Percentiles rank a stretch among this genome's conserved stretches.
phyloP scores from a whole-genome alignment of 2,888 invertebrate species.

The Halocaridina rubra region DNA sequence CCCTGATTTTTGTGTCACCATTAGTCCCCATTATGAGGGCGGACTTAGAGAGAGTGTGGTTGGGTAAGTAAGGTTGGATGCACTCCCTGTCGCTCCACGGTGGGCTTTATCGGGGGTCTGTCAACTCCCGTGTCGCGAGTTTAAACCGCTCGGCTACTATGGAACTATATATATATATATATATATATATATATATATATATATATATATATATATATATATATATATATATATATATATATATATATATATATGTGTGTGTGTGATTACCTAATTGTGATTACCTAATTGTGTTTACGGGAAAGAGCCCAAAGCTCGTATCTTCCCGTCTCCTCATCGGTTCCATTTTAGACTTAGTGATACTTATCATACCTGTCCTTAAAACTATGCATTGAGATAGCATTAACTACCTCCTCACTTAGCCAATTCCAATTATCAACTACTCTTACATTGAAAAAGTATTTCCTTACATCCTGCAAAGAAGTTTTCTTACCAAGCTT shows the following conservation, averaged over 20 bases:
- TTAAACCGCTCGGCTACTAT: background rate
- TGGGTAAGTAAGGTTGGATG: too few species aligned
- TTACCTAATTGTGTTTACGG: background rate
- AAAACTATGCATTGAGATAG: background rate
- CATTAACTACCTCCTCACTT: too few species aligned
- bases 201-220: constrained; percentile 27
- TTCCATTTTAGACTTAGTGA: background rate
- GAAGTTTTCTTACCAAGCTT: too few species aligned
- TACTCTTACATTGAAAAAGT: too few species aligned
- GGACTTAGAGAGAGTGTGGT: too few species aligned
- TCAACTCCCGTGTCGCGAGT: too few species aligned
- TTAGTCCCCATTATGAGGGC: too few species aligned
- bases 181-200: background rate
- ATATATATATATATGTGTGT: constrained; percentile 5
- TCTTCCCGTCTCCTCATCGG: background rate
- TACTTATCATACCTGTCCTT: background rate
- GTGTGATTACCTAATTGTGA: background rate
- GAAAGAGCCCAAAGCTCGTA: background rate
- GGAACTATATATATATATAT: background rate
- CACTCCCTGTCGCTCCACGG: too few species aligned
- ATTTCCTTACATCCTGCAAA: too few species aligned
- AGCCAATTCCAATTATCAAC: too few species aligned
- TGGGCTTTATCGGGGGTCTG: too few species aligned
- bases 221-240: constrained; percentile 27
- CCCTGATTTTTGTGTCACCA: background rate